phyloP scores from a whole-genome alignment of 1,140 invertebrate species.

The Brachionus sp. region DNA sequence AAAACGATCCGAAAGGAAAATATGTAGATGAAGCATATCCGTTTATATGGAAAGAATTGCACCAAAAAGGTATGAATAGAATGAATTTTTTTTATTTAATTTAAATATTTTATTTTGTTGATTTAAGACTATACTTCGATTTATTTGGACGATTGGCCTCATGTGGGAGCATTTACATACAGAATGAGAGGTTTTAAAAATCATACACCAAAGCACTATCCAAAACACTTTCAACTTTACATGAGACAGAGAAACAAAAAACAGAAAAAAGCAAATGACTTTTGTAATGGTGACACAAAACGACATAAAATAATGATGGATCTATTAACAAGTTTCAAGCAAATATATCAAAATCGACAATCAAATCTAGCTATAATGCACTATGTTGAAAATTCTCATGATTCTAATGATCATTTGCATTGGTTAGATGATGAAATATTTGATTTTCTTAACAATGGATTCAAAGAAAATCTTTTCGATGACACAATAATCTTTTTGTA shows the following conservation, averaged over 20 bases:
- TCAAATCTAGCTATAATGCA: not conserved
- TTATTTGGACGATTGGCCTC: constrained; percentile 79
- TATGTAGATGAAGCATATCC: constrained; percentile 71
- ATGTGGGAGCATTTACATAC: constrained; percentile 82
- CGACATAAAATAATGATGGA: not conserved
- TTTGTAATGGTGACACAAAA: not conserved
- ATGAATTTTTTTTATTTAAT: not conserved
- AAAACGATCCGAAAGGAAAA: constrained; percentile 68
- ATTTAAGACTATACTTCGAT: constrained; percentile 67
- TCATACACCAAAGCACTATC: constrained; percentile 83
- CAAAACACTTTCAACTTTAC: constrained; percentile 71
- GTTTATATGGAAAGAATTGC: constrained; percentile 52
- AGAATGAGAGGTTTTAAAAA: constrained; percentile 78
- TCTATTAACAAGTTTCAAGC: not conserved
- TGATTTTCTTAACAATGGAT: not conserved
- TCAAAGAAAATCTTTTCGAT: constrained; percentile 47
- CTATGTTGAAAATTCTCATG: not conserved
- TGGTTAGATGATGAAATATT: not conserved
- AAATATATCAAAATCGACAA: not conserved
- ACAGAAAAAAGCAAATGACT: not conserved
- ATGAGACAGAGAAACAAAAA: not conserved
- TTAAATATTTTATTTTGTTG: not conserved
- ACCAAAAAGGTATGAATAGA: constrained; percentile 49
- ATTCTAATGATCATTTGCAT: not conserved
- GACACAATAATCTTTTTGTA: constrained; percentile 51